A percentile compares a stretch with the other conserved stretches of the same genome.
Conservation (phyloP, 2,113 vertebrate species). For the Pomatorhinus ruficollis region DNA sequence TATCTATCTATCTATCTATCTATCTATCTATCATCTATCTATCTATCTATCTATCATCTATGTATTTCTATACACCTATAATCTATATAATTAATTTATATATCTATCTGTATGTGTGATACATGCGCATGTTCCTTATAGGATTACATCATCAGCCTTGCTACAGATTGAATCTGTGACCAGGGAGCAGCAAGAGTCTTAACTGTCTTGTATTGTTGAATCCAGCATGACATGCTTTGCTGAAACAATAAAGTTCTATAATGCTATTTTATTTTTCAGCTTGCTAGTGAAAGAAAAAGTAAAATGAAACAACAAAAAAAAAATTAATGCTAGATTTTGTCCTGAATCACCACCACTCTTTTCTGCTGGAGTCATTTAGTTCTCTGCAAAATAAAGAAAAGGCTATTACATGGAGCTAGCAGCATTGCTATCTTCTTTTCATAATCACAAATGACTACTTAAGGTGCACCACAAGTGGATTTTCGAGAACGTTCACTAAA, state of each 20-base stretch:
- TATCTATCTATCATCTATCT: neutral
- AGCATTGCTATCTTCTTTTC: neutral
- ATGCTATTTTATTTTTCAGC: neutral
- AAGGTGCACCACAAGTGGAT: neutral
- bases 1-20: too few relatives aligned
- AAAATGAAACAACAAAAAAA: neutral
- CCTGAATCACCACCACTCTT: neutral
- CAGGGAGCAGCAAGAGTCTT: neutral
- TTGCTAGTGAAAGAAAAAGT: neutral
- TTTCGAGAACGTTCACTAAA: neutral
- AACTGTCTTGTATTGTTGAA: neutral
- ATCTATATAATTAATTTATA: neutral
- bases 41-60: neutral
- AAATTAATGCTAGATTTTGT: neutral
- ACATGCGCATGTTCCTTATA: neutral
- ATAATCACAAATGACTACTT: neutral
- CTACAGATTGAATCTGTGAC: neutral
- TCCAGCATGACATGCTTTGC: neutral
- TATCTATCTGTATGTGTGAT: neutral
- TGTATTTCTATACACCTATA: neutral
- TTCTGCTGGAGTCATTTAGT: neutral
- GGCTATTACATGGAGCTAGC: accelerated
- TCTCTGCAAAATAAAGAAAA: neutral
- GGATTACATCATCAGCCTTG: neutral
- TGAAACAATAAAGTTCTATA: neutral